Conservation (phyloP, 53 echinoderm and acorn worm species). For the Mesocentrotus franciscanus region DNA sequence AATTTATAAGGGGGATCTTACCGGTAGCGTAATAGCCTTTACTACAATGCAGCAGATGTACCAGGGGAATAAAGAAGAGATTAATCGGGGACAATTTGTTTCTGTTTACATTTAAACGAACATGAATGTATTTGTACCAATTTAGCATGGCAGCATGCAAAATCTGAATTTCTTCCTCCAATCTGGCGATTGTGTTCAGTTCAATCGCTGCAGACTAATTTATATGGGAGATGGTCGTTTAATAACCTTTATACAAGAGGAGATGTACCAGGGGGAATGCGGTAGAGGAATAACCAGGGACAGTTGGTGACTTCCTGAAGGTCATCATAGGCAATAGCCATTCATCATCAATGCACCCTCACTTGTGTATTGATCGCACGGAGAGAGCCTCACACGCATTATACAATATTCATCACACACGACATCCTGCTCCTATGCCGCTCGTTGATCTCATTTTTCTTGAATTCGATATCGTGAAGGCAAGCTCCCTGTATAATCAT, state of each 20-base stretch:
- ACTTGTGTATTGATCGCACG: slow-evolving; percentile 23
- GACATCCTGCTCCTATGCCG: neutral
- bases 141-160: neutral
- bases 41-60: too few species aligned
- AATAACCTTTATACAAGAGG: neutral
- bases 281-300: neutral
- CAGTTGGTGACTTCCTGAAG: slow-evolving; percentile 54
- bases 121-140: neutral
- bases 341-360: slow-evolving; percentile 18
- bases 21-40: too few species aligned
- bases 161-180: neutral
- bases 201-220: neutral
- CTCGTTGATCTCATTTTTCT: slow-evolving; percentile 20
- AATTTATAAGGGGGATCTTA: too few species aligned
- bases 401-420: slow-evolving; percentile 38
- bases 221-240: neutral
- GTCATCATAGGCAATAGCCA: slow-evolving; percentile 35
- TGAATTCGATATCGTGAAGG: neutral
- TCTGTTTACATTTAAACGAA: neutral
- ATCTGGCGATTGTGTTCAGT: neutral
- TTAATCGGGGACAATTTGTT: too few species aligned
- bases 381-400: neutral
- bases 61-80: too few species aligned
- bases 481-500: slow-evolving; percentile 12
- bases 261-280: neutral